A percentile compares a stretch with the other conserved stretches of the same genome.
phyloP scores from a whole-genome alignment of 2,888 invertebrate species.

The Argyresthia albistria region DNA sequence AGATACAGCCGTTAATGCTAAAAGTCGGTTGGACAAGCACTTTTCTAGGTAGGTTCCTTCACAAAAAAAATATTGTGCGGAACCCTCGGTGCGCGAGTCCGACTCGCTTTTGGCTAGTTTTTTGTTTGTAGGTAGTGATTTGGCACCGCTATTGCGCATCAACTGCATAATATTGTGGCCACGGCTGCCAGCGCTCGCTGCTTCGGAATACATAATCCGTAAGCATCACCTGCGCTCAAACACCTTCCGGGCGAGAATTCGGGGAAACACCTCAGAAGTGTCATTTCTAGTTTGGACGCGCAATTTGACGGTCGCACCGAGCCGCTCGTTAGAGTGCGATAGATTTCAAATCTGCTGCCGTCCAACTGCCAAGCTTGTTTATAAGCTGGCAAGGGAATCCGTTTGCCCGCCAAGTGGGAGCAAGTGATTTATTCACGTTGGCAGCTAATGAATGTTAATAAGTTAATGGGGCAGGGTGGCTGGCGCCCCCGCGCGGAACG shows the following conservation, averaged over 20 bases:
- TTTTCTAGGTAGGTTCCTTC: too few relatives aligned
- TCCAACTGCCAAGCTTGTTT: constrained; percentile 35
- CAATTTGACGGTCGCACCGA: constrained; percentile 14
- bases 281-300: constrained; percentile 20
- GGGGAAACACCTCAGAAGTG: constrained; percentile 38
- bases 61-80: too few relatives aligned
- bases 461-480: constrained; percentile 15
- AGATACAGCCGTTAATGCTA: too few relatives aligned
- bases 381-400: constrained; percentile 34
- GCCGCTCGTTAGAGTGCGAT: constrained; percentile 23
- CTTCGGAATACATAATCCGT: not conserved
- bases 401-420: constrained; percentile 39
- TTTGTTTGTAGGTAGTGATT: too few relatives aligned
- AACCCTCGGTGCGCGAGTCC: too few relatives aligned
- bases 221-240: constrained; percentile 9
- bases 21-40: too few relatives aligned
- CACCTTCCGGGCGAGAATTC: constrained; percentile 16
- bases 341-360: constrained; percentile 21
- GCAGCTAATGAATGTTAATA: constrained; percentile 39
- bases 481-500: constrained; percentile 1
- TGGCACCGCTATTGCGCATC: too few relatives aligned
- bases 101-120: too few relatives aligned
- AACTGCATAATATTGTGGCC: not conserved
- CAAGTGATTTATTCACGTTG: constrained; percentile 38
- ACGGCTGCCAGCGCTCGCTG: too few relatives aligned